These are phyloP conservation scores for Bombus fervidus DNA, from an alignment of 1,140 invertebrate species.

Conservation along the genomic window DNA sequence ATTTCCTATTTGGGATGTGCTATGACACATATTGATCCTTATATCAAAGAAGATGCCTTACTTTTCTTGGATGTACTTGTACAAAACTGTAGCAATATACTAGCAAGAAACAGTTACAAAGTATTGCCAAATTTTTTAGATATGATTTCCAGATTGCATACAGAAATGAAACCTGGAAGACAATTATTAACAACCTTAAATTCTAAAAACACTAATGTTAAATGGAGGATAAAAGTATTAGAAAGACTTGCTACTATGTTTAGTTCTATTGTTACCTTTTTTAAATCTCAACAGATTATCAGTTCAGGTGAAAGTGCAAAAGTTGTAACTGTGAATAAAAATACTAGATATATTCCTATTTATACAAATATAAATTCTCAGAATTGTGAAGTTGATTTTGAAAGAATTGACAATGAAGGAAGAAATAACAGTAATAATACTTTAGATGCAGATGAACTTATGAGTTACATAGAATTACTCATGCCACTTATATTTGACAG, in stretches of 20 bases:
- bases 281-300: conserved; percentile 10
- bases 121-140: conserved; percentile 90
- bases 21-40: conserved; percentile 92
- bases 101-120: conserved; percentile 86
- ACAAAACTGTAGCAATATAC: conserved; percentile 84
- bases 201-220: conserved; percentile 87
- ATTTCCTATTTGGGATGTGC: conserved; percentile 91
- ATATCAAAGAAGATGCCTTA: conserved; percentile 92
- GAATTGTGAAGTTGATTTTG: conserved; percentile 65
- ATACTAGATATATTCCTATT: conserved; percentile 60
- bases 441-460: conserved; percentile 65
- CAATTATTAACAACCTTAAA: conserved; percentile 86
- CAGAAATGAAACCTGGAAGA: conserved; percentile 85
- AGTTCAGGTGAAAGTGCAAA: conserved; percentile 7
- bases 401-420: conserved; percentile 26
- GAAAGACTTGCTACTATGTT: conserved; percentile 86
- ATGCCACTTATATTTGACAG: conserved; percentile 88
- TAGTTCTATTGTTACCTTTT: conserved; percentile 74
- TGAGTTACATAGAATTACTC: conserved; percentile 84
- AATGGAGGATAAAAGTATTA: conserved; percentile 90
- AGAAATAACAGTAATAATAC: conserved; percentile 38
- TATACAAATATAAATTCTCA: conserved; percentile 59
- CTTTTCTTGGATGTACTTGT: conserved; percentile 89
- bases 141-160: conserved; percentile 88
- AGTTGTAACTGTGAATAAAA: conserved; percentile 47